Evolutionary conservation across 2,797 vertebrate genomes (phyloP), one percentile per base, ranked within the genome.

Genomic region (Hozukius guyotensis): DNA sequence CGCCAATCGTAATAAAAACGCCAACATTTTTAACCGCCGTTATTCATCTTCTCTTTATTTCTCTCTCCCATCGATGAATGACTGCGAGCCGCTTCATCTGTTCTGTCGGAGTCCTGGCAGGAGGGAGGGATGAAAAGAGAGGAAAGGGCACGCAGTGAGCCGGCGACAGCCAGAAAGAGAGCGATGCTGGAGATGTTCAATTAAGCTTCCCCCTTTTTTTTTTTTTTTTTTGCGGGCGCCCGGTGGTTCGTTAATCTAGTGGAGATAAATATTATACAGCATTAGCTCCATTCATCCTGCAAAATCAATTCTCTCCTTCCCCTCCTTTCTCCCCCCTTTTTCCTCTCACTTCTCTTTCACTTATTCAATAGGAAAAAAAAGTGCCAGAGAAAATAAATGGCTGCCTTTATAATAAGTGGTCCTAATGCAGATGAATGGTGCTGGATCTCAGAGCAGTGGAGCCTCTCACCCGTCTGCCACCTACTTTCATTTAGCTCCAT

Each of bases 381-480:
- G 73, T 72, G 77, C 29, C 86, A 14, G 60, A 42, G 81, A 89
- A 91, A 92, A 95, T 87, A 88, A 92, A 94, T 92, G 49, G 80
- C 92, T 75, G 84, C 91, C 87, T 90, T 86, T 90, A 91, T 90
- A 92, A 93, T 93, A 93, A 93, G 90, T 90, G 91, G 81, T 80
- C 62, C 82, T 95, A 95, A 95, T 94, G 85, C 92, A 92, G 92
- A 95, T 87, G 91, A 93, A 94, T 94, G 90, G 88, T 20, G 80
- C 68, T 68, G 83, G 86, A 91, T 90, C 73, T 82, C 53, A 20
- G 86, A 88, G 90, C 88, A 66, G 71, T 81, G 88, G 75, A 88
- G 88, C 87, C 80, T 88, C 81, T 87, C 88, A 69, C 81, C 77
- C 79, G 46, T 66, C 83, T 86, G 74, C 87, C 80, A 77, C 80